A percentile compares a stretch with the other conserved stretches of the same genome.
Evolutionary conservation across 2,888 invertebrate genomes (phyloP).

Genomic region (Meloe dianella): DNA sequence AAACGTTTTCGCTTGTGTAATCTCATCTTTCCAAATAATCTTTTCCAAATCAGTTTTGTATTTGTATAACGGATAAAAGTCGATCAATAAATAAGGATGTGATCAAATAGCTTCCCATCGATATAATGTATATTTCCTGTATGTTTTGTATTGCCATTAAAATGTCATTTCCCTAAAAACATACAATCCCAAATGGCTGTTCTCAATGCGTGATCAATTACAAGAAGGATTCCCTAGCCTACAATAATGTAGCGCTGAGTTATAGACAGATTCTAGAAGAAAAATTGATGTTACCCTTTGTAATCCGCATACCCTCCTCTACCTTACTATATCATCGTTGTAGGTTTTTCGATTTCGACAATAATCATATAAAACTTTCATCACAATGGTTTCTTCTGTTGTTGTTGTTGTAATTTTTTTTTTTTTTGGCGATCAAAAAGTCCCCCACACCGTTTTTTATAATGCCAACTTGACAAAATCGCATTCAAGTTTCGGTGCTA

Average conservation of each 20-base stretch:
- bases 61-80: not conserved
- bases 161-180: constrained; percentile 50
- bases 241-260: constrained; percentile 46
- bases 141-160: constrained; percentile 45
- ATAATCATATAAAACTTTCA: no score
- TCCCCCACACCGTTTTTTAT: no score
- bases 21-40: not conserved
- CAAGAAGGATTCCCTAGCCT: constrained; percentile 42
- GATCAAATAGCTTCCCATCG: not conserved
- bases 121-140: constrained; percentile 32
- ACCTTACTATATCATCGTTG: not conserved
- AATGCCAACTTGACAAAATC: no score
- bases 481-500: no score
- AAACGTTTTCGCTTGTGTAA: no score
- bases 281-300: constrained; percentile 38
- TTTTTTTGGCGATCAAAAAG: no score
- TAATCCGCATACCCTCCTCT: constrained; percentile 18
- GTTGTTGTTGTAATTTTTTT: no score
- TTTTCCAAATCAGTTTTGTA: no score
- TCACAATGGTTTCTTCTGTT: no score
- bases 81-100: not conserved
- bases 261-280: constrained; percentile 42
- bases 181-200: constrained; percentile 45
- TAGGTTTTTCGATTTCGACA: not conserved
- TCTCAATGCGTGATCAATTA: constrained; percentile 51